These are phyloP conservation scores for Platynereis dumerilii DNA, from an alignment of 2,888 invertebrate species.

Conservation along the genomic window DNA sequence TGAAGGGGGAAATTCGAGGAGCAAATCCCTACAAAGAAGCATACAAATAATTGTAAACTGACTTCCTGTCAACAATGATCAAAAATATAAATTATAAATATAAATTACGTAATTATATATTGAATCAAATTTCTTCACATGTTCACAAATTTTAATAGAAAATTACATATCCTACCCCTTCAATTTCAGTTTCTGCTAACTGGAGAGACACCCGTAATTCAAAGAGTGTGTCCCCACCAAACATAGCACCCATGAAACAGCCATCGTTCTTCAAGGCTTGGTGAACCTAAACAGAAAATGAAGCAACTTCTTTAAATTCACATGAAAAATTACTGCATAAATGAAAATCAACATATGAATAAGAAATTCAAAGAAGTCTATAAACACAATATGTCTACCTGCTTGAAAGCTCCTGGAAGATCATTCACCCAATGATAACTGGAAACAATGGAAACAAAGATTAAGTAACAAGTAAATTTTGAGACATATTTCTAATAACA, in stretches of 20 bases:
- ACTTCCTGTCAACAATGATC: no score
- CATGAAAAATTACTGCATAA: background rate
- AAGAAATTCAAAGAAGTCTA: no score
- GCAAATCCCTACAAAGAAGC: constrained; percentile 76
- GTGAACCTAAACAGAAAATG: constrained; percentile 55
- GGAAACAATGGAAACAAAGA: constrained; percentile 31
- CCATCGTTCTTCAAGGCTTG: constrained; percentile 85
- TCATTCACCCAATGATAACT: constrained; percentile 98
- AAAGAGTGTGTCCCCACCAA: constrained; percentile 93
- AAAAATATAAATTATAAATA: no score
- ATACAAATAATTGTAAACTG: no score
- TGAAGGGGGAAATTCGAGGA: constrained; percentile 91
- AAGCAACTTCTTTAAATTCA: no score
- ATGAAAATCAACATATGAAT: no score
- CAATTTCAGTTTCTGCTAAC: constrained; percentile 83
- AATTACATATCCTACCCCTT: constrained; percentile 57
- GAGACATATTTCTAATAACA: no score
- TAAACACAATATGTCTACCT: no score
- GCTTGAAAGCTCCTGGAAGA: constrained; percentile 76
- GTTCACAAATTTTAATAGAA: no score
- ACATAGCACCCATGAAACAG: constrained; percentile 89
- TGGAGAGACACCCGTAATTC: constrained; percentile 90
- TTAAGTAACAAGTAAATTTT: no score
- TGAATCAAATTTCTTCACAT: no score
- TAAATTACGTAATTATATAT: no score